These are phyloP conservation scores for Holcopasites calliopsidis DNA, from an alignment of 1,140 invertebrate genomes.

Conservation along the genomic window DNA sequence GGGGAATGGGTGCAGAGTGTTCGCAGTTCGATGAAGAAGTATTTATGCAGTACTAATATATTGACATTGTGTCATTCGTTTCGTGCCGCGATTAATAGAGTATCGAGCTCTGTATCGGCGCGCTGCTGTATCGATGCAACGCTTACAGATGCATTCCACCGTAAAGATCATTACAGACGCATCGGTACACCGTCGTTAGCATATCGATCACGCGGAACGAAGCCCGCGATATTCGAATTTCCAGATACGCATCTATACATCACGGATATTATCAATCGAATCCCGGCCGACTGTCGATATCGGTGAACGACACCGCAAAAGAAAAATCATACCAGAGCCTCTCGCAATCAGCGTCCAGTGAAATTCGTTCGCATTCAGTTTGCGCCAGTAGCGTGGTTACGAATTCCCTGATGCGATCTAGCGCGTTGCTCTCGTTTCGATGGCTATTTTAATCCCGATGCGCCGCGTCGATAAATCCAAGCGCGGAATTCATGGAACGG, in stretches of 20 bases:
- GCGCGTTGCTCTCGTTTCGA: not conserved
- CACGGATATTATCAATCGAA: no score
- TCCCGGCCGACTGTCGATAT: no score
- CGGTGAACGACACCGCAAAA: no score
- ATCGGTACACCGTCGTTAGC: not conserved
- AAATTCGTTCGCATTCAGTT: not conserved
- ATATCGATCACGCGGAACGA: no score
- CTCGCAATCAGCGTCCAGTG: not conserved
- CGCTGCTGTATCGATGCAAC: not conserved
- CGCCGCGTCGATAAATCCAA: slow-evolving; percentile 9
- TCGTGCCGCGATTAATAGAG: no score
- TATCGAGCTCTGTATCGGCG: not conserved
- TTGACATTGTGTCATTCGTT: no score
- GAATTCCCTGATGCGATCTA: not conserved
- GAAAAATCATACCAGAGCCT: not conserved
- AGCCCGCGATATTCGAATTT: not conserved
- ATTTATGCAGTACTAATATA: no score
- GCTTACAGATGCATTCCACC: not conserved
- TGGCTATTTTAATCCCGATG: slow-evolving; percentile 21
- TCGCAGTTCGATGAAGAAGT: no score
- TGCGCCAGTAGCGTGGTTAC: not conserved
- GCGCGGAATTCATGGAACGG: not conserved
- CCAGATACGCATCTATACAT: not conserved
- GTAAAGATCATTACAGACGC: not conserved
- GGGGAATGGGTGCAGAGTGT: no score